Evolutionary conservation across 2,113 vertebrate genomes (phyloP).

Genomic region (Oncorhynchus mykiss): DNA sequence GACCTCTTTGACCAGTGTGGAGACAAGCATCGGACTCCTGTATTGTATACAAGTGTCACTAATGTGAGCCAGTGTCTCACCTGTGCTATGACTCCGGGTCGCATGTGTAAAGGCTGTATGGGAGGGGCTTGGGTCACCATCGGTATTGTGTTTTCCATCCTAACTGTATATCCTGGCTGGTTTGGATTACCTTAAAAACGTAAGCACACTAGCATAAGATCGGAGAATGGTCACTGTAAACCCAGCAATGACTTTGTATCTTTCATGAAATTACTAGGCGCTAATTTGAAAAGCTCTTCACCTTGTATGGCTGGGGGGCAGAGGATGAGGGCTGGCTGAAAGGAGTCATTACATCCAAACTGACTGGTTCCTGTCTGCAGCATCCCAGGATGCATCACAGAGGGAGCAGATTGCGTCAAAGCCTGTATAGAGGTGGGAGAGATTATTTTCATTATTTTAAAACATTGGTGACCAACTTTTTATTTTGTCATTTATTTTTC

Average conservation of each 20-base stretch:
- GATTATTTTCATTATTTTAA: neutral
- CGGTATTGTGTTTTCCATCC: constrained; percentile 85
- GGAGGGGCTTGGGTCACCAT: constrained; percentile 90
- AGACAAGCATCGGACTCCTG: neutral
- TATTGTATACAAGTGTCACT: neutral
- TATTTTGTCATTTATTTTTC: too few relatives aligned
- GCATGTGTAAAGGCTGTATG: constrained; percentile 88
- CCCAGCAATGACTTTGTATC: neutral
- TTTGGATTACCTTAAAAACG: constrained; percentile 75
- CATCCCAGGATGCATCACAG: constrained; percentile 90
- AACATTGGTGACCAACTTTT: too few relatives aligned
- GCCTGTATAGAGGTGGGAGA: constrained; percentile 76
- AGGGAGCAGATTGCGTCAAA: constrained; percentile 83
- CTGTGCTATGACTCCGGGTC: constrained; percentile 93
- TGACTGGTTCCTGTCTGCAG: constrained; percentile 87
- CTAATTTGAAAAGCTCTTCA: constrained; percentile 46
- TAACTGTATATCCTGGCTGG: constrained; percentile 86
- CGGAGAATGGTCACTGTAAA: neutral
- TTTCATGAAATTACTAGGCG: neutral
- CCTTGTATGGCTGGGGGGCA: constrained; percentile 94
- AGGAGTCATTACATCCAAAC: constrained; percentile 92
- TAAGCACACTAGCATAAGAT: neutral
- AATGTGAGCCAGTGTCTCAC: constrained; percentile 58
- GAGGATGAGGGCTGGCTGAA: constrained; percentile 91
- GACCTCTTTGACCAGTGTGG: neutral